Conservation (phyloP, 2,113 vertebrate genomes). For the Campylomormyrus tamandua region DNA sequence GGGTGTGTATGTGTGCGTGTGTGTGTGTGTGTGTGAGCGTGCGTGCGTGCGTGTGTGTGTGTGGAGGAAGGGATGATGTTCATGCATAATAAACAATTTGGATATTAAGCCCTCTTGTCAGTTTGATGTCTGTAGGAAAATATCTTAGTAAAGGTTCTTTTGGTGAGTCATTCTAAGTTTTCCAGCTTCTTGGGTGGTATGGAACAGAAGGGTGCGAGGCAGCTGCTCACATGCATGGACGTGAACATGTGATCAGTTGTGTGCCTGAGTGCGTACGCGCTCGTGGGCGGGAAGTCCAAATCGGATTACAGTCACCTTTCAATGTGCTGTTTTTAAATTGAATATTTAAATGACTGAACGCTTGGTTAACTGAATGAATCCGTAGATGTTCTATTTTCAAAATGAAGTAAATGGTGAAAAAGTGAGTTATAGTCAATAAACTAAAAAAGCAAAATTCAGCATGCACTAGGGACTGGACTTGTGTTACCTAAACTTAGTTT, state of each 20-base stretch:
- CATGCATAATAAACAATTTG: conserved; percentile 74
- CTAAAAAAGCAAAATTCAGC: neutral
- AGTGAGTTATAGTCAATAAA: neutral
- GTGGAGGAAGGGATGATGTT: conserved; percentile 53
- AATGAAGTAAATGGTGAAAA: neutral
- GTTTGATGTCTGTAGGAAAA: conserved; percentile 11
- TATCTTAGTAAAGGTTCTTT: neutral
- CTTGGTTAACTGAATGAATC: neutral
- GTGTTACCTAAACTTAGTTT: neutral
- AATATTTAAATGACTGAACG: neutral
- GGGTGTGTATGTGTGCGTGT: conserved; percentile 35
- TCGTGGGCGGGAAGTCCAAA: neutral
- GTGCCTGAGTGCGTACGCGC: neutral
- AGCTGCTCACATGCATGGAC: neutral
- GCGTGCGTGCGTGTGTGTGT: conserved; percentile 36
- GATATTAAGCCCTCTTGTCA: conserved; percentile 50
- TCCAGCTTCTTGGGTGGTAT: neutral
- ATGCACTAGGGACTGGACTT: neutral
- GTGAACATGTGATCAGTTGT: neutral
- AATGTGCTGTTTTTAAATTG: neutral
- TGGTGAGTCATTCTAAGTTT: neutral
- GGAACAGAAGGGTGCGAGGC: neutral
- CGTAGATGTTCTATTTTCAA: neutral
- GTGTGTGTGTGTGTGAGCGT: conserved; percentile 39
- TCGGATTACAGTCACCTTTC: neutral